These are phyloP conservation scores for Drosophila parvula DNA, from an alignment of 1,140 invertebrate species.

Conservation along the genomic window DNA sequence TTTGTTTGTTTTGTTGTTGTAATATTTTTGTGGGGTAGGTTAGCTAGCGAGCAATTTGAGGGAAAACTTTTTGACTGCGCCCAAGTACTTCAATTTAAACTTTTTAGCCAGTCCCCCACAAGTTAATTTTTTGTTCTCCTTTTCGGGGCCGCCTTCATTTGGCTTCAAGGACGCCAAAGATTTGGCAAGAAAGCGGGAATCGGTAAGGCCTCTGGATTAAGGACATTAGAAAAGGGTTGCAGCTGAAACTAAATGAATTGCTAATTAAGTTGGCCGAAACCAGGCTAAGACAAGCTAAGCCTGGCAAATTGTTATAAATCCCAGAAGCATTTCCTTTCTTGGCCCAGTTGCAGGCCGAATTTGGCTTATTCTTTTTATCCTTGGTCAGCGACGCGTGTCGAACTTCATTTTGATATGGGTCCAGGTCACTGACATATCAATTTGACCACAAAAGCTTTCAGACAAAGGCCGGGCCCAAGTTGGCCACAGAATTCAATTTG, in stretches of 20 bases:
- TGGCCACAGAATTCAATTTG: conserved; percentile 50
- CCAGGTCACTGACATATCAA: conserved; percentile 54
- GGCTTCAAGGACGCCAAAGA: conserved; percentile 46
- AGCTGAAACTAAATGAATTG: conserved; percentile 50
- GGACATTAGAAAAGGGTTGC: conserved; percentile 44
- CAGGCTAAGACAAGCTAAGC: conserved; percentile 29
- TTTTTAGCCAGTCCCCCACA: conserved; percentile 47
- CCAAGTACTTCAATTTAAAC: conserved; percentile 63
- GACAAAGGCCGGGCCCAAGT: conserved; percentile 37
- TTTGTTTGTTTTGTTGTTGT: conserved; percentile 49
- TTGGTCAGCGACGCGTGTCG: conserved; percentile 37
- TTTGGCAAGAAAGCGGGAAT: conserved; percentile 31
- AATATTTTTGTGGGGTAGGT: conserved; percentile 21
- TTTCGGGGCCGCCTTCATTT: conserved; percentile 35
- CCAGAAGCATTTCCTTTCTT: conserved; percentile 20
- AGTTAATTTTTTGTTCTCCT: conserved; percentile 49
- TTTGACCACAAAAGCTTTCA: conserved; percentile 57
- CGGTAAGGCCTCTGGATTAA: conserved; percentile 40
- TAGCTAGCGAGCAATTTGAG: conserved; percentile 42
- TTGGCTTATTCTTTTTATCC: conserved; percentile 2
- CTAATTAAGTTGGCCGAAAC: conserved; percentile 43
- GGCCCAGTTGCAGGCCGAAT: conserved; percentile 1
- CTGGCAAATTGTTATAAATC: conserved; percentile 43
- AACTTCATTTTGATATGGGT: conserved; percentile 52
- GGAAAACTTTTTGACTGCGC: conserved; percentile 44